Evolutionary conservation across 2,888 invertebrate species (phyloP), one percentile per base, ranked within the genome.

Genomic region (Fragum fragum): DNA sequence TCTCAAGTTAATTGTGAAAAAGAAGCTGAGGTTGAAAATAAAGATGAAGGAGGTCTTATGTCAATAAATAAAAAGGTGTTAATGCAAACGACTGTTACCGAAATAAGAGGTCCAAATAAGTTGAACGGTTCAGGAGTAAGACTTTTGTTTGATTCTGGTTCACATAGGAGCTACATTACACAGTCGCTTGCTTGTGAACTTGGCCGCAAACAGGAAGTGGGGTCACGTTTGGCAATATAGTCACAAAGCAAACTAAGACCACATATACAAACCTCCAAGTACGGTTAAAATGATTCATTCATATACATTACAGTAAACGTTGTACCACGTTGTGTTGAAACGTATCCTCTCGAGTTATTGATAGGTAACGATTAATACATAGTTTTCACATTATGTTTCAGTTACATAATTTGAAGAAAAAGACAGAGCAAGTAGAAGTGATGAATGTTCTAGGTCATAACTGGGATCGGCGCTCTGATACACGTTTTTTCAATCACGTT

Each of bases 31-130:
- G 53, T 52, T 28, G 69, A 59, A 3, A 69, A 2, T n/a, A 59
- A 5, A 18, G 39, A 39, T 52, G 68, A 75, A 68, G 59, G 63
- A 28, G 69, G 29, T 29, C 75, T 75, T n/a, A 32, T 75, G 53
- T 75, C 75, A 18, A 63, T 52, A 39, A 32, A 63, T 36, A 68
- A 74, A 69, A 55, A 18, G 18, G 75, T 75, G 9, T 32, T 75
- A 3, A 75, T 75, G 75, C 75, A 75, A 52, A 69, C 75, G 18
- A 63, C 70, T n/a, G 5, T 42, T 32, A 47, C 63, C n/a, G 32
- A 52, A 9, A 36, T 75, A 5, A 57, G 9, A 55, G 52, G 36
- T 36, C 55, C 55, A 21, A n/a, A 26, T 6, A 26, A 23, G 1
- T 11, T 21, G 1, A 32, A n/a, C 18, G 29, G 29, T 32, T 14